phyloP scores from a whole-genome alignment of 2,888 invertebrate genomes.

The Zhengitettix transpicula region DNA sequence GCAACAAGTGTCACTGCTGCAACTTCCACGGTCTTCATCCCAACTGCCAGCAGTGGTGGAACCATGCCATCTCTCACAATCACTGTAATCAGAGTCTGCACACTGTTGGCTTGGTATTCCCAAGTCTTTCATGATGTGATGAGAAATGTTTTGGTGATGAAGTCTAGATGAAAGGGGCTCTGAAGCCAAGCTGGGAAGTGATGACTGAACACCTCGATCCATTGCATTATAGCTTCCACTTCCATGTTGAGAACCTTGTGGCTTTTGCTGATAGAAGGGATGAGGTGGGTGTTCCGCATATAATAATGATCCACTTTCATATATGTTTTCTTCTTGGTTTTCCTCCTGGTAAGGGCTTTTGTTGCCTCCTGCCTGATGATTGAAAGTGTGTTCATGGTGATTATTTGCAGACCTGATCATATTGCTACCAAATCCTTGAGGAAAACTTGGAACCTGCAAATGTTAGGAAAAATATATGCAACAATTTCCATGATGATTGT shows the following conservation, averaged over 20 bases:
- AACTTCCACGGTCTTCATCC: slow-evolving; percentile 10
- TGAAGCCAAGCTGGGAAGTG: slow-evolving; percentile 23
- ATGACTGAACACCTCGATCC: slow-evolving; percentile 32
- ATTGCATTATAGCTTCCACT: slow-evolving; percentile 17
- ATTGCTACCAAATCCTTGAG: slow-evolving; percentile 9
- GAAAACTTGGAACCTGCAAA: slow-evolving; percentile 12
- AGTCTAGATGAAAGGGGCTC: slow-evolving; percentile 2
- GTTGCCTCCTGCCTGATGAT: background rate
- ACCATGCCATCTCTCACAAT: slow-evolving; percentile 10
- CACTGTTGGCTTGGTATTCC: background rate
- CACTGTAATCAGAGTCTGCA: background rate
- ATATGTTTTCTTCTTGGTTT: slow-evolving; percentile 5
- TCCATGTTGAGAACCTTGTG: background rate
- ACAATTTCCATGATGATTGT: too few species aligned
- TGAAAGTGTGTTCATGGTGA: slow-evolving; percentile 2
- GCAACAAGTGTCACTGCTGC: slow-evolving; percentile 35
- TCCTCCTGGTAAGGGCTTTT: slow-evolving; percentile 1
- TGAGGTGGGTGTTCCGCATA: slow-evolving; percentile 2
- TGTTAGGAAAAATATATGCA: background rate
- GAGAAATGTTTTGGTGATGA: background rate
- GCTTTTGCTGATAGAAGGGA: slow-evolving; percentile 1
- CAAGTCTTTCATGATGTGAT: slow-evolving; percentile 1
- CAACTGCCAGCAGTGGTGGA: slow-evolving; percentile 7
- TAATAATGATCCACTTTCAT: slow-evolving; percentile 11
- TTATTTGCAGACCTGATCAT: slow-evolving; percentile 6